Conservation (phyloP, 2,797 vertebrate genomes). For the Heteromormyrus szaboi region DNA sequence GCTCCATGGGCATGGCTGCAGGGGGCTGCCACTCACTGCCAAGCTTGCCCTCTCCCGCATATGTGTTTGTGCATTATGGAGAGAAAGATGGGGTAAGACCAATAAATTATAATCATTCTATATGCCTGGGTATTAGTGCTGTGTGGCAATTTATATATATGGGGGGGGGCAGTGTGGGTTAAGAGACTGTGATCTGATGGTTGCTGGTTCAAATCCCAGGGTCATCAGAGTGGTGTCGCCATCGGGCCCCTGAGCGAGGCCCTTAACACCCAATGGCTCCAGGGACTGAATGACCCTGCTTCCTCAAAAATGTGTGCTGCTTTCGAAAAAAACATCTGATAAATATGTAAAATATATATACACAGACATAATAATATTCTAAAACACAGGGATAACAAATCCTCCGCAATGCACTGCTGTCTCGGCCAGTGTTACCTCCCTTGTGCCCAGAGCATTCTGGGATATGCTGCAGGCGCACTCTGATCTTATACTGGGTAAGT, state of each 20-base stretch:
- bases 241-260: background rate
- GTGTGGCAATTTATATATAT: background rate
- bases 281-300: background rate
- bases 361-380: background rate
- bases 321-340: background rate
- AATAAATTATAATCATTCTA: background rate
- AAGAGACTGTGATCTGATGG: background rate
- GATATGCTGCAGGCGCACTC: background rate
- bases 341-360: background rate
- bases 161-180: background rate
- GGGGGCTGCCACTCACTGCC: background rate
- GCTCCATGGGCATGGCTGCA: no score
- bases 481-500: background rate
- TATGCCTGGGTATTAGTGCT: background rate
- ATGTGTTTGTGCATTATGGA: background rate
- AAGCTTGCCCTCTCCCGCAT: background rate
- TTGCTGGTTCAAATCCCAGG: background rate
- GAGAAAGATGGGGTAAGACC: background rate
- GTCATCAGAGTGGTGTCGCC: background rate
- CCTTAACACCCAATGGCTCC: background rate
- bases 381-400: background rate
- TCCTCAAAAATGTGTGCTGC: background rate
- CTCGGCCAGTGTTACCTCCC: background rate
- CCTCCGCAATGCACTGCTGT: background rate
- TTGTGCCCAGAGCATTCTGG: background rate